A percentile compares a stretch with the other conserved stretches of the same genome.
These are phyloP conservation scores for Cactoblastis cactorum DNA, from an alignment of 2,888 invertebrate species.

Conservation along the genomic window DNA sequence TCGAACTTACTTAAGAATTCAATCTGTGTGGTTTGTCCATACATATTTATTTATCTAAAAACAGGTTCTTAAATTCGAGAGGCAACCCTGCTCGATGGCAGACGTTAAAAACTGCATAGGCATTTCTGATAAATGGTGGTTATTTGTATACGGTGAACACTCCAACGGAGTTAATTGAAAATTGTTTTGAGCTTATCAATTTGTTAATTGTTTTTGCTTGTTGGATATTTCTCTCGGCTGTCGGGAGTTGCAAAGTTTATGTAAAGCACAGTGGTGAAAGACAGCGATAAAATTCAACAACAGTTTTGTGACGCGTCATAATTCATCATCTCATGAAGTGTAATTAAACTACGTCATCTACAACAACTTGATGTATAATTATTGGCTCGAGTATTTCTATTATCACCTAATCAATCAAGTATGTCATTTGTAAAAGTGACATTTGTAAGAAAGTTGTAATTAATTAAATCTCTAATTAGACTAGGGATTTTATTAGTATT, in stretches of 20 bases:
- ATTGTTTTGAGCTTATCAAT: constrained; percentile 80
- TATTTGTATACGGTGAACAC: constrained; percentile 78
- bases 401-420: background rate
- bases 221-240: constrained; percentile 67
- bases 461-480: background rate
- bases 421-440: constrained; percentile 4
- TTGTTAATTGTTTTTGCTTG: constrained; percentile 79
- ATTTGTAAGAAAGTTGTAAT: background rate
- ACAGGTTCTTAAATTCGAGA: constrained; percentile 34
- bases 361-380: constrained; percentile 5
- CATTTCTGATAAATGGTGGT: constrained; percentile 78
- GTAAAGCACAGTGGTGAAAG: constrained; percentile 40
- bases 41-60: no score
- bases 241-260: constrained; percentile 52
- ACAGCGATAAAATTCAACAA: constrained; percentile 25
- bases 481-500: background rate
- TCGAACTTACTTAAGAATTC: no score
- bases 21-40: no score
- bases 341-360: constrained; percentile 1
- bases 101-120: constrained; percentile 77
- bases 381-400: background rate
- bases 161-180: constrained; percentile 77
- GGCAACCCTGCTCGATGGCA: constrained; percentile 59
- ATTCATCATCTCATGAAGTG: constrained; percentile 10
- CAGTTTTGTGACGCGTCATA: constrained; percentile 9